phyloP scores from a whole-genome alignment of 2,797 vertebrate genomes.

The Pangasius sanitwongsei region DNA sequence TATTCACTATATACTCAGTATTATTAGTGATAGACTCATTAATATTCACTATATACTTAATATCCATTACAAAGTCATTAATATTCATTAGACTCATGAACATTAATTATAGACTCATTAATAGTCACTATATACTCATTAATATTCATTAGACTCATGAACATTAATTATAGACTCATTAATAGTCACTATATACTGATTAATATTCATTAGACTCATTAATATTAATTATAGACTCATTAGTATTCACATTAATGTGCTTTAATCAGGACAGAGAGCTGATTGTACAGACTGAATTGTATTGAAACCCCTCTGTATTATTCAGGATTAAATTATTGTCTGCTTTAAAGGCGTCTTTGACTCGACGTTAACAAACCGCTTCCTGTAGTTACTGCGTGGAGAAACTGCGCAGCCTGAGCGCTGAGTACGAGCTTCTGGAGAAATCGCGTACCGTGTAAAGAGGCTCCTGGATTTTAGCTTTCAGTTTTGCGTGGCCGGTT shows the following conservation, averaged over 20 bases:
- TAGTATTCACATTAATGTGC: neutral
- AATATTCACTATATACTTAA: neutral
- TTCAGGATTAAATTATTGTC: neutral
- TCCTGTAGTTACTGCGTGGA: neutral
- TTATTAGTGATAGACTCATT: neutral
- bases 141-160: neutral
- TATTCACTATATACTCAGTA: neutral
- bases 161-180: neutral
- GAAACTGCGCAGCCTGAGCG: neutral
- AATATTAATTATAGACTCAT: neutral
- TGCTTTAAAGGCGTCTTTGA: neutral
- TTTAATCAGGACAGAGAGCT: neutral
- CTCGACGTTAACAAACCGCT: too few species aligned
- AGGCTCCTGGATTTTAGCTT: slow-evolving; percentile 88
- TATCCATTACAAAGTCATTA: neutral
- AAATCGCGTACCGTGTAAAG: slow-evolving; percentile 78
- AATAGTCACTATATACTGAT: neutral
- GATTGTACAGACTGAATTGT: neutral
- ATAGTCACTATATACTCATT: too few species aligned
- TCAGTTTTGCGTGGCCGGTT: slow-evolving; percentile 91
- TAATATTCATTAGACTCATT: neutral
- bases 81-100: too few species aligned
- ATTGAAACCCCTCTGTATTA: neutral
- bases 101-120: neutral
- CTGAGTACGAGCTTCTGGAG: neutral